Base-by-base conservation (phyloP, 2,113 vertebrate genomes). In the Melanocharis versteri region DNA sequence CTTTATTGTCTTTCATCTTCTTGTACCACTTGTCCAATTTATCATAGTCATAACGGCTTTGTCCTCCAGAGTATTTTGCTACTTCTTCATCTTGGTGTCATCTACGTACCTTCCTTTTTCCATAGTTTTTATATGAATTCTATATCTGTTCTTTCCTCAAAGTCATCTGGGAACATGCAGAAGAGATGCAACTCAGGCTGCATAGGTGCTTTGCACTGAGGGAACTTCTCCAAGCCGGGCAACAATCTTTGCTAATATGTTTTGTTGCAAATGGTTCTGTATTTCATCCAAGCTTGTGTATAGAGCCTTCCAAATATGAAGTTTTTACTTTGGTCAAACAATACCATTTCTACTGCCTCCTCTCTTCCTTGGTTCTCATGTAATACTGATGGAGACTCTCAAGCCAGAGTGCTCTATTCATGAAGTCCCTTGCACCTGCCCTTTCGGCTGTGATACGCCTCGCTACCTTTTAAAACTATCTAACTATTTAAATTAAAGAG, bases 71-170 rank as follows among this genome's bases (percentile, higher is more conserved):
- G 7, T 71, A 27, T 85, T 91, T 82, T 89, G 37, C 33, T 66
- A 7, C 62, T 94, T 33, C 68, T 95, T 87, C 57, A 89, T 96
- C 65, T 82, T 79, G 13, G 11, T 94, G 84, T 91, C 92, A 89
- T 62, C 47, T 35, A 45, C 0, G 0, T 35, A n/a, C 4, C 9
- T 81, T 20, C 2, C 56, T 83, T 94, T 40, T n/a, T 51, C 35
- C 27, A 31, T 15, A 15, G 6, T 14, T 90, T 70, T 81, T 66
- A 13, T 57, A 31, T 28, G 39, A 45, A 9, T 42, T 11, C 5
- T 73, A 0, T 42, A 57, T 40, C 19, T 77, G 2, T 75, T 89
- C 45, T 86, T 89, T 85, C 24, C 18, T 83, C 53, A 88, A 88
- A 83, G 89, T 69, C 76, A 21, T n/a, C 18, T 31, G n/a, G 7